phyloP scores from a whole-genome alignment of 2,113 vertebrate species.

The Otolemur garnettii region DNA sequence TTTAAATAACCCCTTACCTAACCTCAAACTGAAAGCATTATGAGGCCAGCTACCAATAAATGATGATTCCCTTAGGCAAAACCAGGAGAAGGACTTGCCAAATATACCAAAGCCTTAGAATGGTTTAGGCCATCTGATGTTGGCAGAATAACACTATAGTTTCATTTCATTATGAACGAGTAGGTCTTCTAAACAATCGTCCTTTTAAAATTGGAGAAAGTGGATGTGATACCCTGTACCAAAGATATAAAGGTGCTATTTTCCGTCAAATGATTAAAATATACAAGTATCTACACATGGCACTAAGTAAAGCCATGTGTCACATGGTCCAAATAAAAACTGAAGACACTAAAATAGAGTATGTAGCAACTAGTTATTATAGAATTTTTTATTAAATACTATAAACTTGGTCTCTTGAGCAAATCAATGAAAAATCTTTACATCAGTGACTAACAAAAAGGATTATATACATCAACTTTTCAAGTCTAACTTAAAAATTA shows the following conservation, averaged over 20 bases:
- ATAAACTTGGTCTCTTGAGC: background rate
- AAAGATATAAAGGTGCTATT: background rate
- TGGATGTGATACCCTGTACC: background rate
- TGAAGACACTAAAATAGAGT: background rate
- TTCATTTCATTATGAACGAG: background rate
- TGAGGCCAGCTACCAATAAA: background rate
- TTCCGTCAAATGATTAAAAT: slow-evolving; percentile 49
- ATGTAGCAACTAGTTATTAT: background rate
- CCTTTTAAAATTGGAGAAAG: slow-evolving; percentile 7
- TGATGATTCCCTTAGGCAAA: background rate
- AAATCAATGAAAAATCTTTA: background rate
- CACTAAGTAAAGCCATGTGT: background rate
- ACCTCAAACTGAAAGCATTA: background rate
- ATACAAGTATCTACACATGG: background rate
- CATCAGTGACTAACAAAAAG: background rate
- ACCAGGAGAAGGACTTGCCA: background rate
- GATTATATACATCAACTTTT: background rate
- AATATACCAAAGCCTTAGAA: background rate
- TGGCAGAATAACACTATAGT: background rate
- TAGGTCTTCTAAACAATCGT: background rate
- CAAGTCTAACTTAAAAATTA: background rate
- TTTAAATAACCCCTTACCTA: background rate
- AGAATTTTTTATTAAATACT: background rate
- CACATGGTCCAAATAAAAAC: background rate
- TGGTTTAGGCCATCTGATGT: background rate